These are phyloP conservation scores for Ictidomys tridecemlineatus DNA, from an alignment of 2,113 vertebrate genomes.

Conservation along the genomic window DNA sequence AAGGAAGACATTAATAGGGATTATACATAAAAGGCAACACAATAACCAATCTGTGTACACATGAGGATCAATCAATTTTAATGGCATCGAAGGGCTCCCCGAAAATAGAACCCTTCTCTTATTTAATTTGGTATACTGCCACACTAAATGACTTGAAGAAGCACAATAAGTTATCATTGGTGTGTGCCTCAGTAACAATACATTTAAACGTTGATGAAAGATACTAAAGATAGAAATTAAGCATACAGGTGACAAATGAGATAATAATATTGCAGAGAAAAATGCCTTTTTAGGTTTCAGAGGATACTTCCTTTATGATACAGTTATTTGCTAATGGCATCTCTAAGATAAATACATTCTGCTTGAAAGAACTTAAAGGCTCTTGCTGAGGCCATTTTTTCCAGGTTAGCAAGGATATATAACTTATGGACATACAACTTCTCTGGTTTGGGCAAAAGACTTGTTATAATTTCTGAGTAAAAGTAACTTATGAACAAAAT, in stretches of 20 bases:
- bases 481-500: constrained; percentile 26
- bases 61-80: background rate
- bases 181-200: background rate
- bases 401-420: background rate
- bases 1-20: constrained; percentile 5
- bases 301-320: constrained; percentile 20
- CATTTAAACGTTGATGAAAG: constrained; percentile 51
- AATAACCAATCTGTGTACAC: constrained; percentile 6
- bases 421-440: background rate
- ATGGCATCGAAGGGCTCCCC: background rate
- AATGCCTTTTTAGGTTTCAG: background rate
- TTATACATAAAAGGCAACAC: constrained; percentile 23
- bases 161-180: background rate
- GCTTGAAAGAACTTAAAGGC: background rate
- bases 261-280: constrained; percentile 29
- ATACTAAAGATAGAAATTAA: background rate
- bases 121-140: background rate
- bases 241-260: background rate
- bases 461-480: constrained; percentile 39
- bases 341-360: constrained; percentile 1
- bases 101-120: background rate
- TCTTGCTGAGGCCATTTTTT: constrained; percentile 38
- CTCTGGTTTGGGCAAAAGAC: background rate
- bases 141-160: background rate
- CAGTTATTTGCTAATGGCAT: background rate